These are phyloP conservation scores for Eristalis intricaria DNA, from an alignment of 2,888 invertebrate species.

Conservation along the genomic window DNA sequence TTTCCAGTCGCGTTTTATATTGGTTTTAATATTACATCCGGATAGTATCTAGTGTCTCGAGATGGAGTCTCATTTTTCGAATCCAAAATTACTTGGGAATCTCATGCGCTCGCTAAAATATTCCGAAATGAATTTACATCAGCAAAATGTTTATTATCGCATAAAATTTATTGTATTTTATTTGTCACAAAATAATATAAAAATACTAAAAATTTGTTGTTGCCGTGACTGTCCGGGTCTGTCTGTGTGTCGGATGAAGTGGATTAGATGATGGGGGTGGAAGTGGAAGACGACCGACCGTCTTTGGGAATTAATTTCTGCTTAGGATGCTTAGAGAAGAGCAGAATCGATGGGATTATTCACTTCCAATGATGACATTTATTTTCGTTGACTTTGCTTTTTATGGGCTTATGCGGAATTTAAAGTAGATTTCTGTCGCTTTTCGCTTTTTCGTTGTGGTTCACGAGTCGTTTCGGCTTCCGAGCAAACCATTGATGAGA, in stretches of 20 bases:
- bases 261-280: neutral
- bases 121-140: conserved; percentile 31
- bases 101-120: conserved; percentile 16
- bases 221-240: too few relatives aligned
- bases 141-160: conserved; percentile 7
- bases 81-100: conserved; percentile 15
- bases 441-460: neutral
- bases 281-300: neutral
- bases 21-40: conserved; percentile 33
- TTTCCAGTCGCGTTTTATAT: conserved; percentile 29
- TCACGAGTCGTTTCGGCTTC: neutral
- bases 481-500: neutral
- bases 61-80: neutral
- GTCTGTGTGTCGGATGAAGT: neutral
- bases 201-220: neutral
- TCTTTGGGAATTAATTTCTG: neutral
- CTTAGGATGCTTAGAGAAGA: neutral
- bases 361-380: neutral
- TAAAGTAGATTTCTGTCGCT: neutral
- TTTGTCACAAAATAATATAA: conserved; percentile 33
- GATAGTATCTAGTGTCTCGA: neutral
- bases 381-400: neutral
- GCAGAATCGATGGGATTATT: neutral
- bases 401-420: neutral
- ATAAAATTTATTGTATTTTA: conserved; percentile 32